Conservation (phyloP, 1,140 invertebrate genomes). For the Orussus abietinus region DNA sequence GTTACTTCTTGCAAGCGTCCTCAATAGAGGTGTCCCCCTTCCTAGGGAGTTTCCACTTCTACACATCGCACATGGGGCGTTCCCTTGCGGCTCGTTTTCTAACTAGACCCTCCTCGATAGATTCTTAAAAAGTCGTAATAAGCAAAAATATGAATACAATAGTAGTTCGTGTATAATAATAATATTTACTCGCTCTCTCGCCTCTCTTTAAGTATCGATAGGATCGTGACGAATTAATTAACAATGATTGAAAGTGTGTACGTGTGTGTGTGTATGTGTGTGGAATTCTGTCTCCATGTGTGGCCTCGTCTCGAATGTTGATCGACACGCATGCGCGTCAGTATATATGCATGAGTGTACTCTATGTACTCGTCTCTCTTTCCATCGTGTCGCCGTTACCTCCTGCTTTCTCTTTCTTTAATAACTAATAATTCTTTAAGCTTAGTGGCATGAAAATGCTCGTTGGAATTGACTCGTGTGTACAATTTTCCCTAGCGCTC, state of each 20-base stretch:
- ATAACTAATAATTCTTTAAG: slow-evolving; percentile 48
- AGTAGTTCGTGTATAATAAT: slow-evolving; percentile 48
- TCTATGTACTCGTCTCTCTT: slow-evolving; percentile 7
- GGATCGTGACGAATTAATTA: slow-evolving; percentile 46
- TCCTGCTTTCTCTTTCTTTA: slow-evolving; percentile 21
- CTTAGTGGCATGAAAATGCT: slow-evolving; percentile 54
- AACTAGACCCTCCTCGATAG: slow-evolving; percentile 40
- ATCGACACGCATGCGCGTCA: too few species aligned
- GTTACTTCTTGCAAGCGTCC: too few species aligned
- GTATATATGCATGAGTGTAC: too few species aligned
- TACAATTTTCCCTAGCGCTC: slow-evolving; percentile 40
- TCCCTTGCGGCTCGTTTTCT: not conserved
- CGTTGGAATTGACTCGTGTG: slow-evolving; percentile 53
- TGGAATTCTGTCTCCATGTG: too few species aligned
- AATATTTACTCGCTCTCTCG: slow-evolving; percentile 35
- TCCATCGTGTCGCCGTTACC: slow-evolving; percentile 9
- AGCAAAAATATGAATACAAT: slow-evolving; percentile 55
- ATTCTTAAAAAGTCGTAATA: slow-evolving; percentile 46
- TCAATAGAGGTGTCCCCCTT: too few species aligned
- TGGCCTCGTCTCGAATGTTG: too few species aligned
- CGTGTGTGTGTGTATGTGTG: slow-evolving; percentile 33
- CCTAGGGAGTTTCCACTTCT: too few species aligned
- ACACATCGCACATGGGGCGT: too few species aligned
- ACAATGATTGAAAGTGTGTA: slow-evolving; percentile 50
- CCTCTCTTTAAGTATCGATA: slow-evolving; percentile 40